Evolutionary conservation across 2,888 invertebrate species (phyloP).

Genomic region (Autographa gamma): DNA sequence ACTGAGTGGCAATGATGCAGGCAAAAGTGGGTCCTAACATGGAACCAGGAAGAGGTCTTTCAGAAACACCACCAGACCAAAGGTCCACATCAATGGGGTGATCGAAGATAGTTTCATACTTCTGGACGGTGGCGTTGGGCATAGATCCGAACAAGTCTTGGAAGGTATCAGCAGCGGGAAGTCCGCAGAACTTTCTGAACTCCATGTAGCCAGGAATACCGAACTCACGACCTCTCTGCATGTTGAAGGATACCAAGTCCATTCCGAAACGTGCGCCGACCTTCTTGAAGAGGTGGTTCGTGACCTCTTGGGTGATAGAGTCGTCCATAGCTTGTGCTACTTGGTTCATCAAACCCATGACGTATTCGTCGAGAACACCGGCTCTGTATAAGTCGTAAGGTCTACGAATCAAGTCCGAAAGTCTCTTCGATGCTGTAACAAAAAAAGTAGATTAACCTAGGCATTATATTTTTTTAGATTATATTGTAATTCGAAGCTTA

Average conservation of each 20-base stretch:
- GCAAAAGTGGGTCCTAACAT: slow-evolving; percentile 98
- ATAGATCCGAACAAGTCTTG: slow-evolving; percentile 95
- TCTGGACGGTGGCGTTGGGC: slow-evolving; percentile 95
- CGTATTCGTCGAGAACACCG: slow-evolving; percentile 96
- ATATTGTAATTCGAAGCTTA: background rate
- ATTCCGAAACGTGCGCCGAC: slow-evolving; percentile 93
- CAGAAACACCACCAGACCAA: slow-evolving; percentile 98
- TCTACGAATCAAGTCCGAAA: slow-evolving; percentile 96
- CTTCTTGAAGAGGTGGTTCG: slow-evolving; percentile 97
- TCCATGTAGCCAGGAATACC: slow-evolving; percentile 98
- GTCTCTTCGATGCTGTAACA: slow-evolving; percentile 94
- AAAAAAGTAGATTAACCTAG: background rate
- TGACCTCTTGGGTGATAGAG: slow-evolving; percentile 96
- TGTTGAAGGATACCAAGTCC: slow-evolving; percentile 97
- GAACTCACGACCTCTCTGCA: slow-evolving; percentile 97
- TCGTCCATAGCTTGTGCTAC: slow-evolving; percentile 98
- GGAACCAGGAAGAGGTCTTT: slow-evolving; percentile 95
- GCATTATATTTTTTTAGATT: background rate
- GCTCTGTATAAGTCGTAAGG: slow-evolving; percentile 97
- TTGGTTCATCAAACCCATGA: slow-evolving; percentile 98
- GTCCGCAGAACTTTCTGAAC: slow-evolving; percentile 96
- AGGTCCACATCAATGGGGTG: slow-evolving; percentile 97
- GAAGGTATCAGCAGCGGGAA: slow-evolving; percentile 93
- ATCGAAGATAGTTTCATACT: slow-evolving; percentile 95
- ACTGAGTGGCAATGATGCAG: slow-evolving; percentile 97